Conservation (phyloP, 2,113 vertebrate genomes). For the Axis porcinus region DNA sequence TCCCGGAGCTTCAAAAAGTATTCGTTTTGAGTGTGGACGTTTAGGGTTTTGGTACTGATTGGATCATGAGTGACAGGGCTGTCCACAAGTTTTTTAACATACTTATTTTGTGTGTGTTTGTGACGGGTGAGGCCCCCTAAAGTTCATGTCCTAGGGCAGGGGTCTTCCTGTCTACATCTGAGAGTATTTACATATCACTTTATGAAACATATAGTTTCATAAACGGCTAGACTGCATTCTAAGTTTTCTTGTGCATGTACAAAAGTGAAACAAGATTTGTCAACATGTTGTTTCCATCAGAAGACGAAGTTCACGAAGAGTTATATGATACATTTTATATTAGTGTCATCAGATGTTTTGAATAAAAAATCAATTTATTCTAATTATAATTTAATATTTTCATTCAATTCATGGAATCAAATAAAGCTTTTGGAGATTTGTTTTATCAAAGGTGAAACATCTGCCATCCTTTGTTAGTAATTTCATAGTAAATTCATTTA, state of each 20-base stretch:
- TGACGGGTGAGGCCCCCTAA: not conserved
- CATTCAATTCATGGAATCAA: not conserved
- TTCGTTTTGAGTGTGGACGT: not conserved
- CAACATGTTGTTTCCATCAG: not conserved
- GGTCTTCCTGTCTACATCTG: not conserved
- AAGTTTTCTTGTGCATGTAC: not conserved
- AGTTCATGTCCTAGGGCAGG: not conserved
- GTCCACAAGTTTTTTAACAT: not conserved
- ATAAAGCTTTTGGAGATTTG: constrained; percentile 4
- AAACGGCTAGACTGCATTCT: not conserved
- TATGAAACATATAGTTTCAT: not conserved
- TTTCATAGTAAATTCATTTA: constrained; percentile 19
- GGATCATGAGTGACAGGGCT: not conserved
- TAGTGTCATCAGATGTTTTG: not conserved
- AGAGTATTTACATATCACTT: constrained; percentile 1
- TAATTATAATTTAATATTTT: constrained; percentile 45
- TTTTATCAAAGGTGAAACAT: constrained; percentile 5
- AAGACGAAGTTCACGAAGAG: constrained; percentile 18
- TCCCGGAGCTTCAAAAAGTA: not conserved
- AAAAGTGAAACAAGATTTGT: not conserved
- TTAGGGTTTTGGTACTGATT: not conserved
- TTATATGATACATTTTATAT: not conserved
- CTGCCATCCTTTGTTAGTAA: not conserved
- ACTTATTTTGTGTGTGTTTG: not conserved
- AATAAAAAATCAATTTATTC: constrained; percentile 16